Percentiles rank a stretch among this genome's conserved stretches.
Conservation (phyloP, 2,113 vertebrate genomes). For the Elgaria multicarinata region DNA sequence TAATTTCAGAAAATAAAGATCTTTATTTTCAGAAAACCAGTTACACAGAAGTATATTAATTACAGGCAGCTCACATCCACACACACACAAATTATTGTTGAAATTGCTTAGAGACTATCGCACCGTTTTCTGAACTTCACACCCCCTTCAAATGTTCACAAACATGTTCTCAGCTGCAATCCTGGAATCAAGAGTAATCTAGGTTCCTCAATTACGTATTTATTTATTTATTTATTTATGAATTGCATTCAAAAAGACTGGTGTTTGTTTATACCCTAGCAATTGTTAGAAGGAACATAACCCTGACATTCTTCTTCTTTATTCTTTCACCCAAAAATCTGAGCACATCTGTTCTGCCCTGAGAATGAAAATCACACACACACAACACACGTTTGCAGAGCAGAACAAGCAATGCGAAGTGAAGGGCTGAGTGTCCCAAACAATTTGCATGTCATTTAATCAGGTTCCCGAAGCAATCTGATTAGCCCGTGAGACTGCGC, state of each 20-base stretch:
- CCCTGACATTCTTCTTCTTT: background rate
- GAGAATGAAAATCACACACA: no score
- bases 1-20: no score
- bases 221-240: no score
- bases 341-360: background rate
- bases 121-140: no score
- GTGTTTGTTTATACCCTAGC: no score
- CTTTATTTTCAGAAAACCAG: background rate
- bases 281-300: background rate
- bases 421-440: background rate
- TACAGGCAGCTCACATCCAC: no score
- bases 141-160: background rate
- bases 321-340: background rate
- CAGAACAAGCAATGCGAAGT: background rate
- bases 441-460: constrained; percentile 41
- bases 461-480: constrained; percentile 60
- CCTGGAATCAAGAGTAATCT: background rate
- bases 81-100: background rate
- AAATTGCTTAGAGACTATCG: background rate
- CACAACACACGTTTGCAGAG: no score
- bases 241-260: background rate
- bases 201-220: background rate
- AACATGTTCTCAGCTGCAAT: background rate
- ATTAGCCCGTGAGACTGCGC: constrained; percentile 50
- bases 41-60: background rate